These are phyloP conservation scores for Luehdorfia chinensis DNA, from an alignment of 1,140 invertebrate genomes.

Conservation along the genomic window DNA sequence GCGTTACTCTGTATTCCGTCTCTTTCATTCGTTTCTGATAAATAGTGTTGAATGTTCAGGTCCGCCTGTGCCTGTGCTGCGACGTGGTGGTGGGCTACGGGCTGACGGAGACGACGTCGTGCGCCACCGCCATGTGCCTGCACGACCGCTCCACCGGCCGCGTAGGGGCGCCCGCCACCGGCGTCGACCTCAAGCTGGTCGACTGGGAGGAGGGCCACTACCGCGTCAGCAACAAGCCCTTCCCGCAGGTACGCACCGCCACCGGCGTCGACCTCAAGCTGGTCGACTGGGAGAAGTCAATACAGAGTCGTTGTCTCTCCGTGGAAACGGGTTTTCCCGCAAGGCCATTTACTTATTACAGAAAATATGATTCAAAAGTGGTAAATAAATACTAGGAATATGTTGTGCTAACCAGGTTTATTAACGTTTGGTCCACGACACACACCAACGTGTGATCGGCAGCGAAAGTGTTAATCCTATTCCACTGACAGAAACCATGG, in stretches of 20 bases:
- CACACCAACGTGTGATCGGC: too few species aligned
- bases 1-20: too few species aligned
- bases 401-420: too few species aligned
- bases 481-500: too few species aligned
- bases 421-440: too few species aligned
- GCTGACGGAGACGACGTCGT: slow-evolving; percentile 97
- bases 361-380: too few species aligned
- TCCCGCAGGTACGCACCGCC: slow-evolving; percentile 81
- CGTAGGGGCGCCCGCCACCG: slow-evolving; percentile 93
- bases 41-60: slow-evolving; percentile 39
- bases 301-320: slow-evolving; percentile 82
- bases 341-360: too few species aligned
- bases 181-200: slow-evolving; percentile 91
- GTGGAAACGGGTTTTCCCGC: not conserved
- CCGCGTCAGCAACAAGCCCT: slow-evolving; percentile 91
- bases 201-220: slow-evolving; percentile 98
- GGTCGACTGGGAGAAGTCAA: slow-evolving; percentile 96
- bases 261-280: slow-evolving; percentile 88
- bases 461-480: too few species aligned
- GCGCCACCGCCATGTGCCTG: slow-evolving; percentile 93
- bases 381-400: too few species aligned
- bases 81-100: slow-evolving; percentile 97
- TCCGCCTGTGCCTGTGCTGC: slow-evolving; percentile 94
- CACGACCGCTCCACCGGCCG: slow-evolving; percentile 80
- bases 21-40: too few species aligned